Base-by-base conservation (phyloP, 2,888 invertebrate genomes). In the Hypomecis punctinalis region DNA sequence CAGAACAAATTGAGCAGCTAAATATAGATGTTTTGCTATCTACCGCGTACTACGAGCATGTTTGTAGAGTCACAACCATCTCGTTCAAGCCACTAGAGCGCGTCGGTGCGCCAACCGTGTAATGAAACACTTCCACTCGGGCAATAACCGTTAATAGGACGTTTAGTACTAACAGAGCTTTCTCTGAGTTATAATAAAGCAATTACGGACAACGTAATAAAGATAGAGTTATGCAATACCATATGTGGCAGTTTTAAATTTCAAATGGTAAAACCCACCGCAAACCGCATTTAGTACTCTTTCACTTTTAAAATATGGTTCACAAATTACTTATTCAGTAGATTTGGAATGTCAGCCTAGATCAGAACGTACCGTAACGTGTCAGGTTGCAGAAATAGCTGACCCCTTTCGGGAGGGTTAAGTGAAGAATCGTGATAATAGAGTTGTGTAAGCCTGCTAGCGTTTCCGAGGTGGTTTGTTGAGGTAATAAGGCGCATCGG, bases 71-170 rank as follows among this genome's bases (percentile, higher is more conserved):
- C 83, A 78, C 81, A 86, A 82, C 83, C 77, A 86, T 87, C 88
- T 89, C 82, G 86, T 90, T 86, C 86, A 80, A 83, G 72, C 73
- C 86, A 88, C 74, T 83, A 83, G 86, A 89, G 90, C 90, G 86
- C 81, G 83, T 80, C 83, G 76, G 74, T 74, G 81, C 83, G 79
- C 84, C 83, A 73, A 86, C 82, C 92, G 88, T 91, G 88, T 89
- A 91, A 91, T 91, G 88, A 88, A 87, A 88, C 89, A 89, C 89
- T 90, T 89, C 90, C 89, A 91, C 86, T 86, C 81, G 80, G 84
- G 85, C 86, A 88, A 85, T 85, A 88, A 89, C 89, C 86, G 86
- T 89, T 88, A 86, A 87, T 87, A 83, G 80, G 82, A 85, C 86
- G 85, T 88, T 57, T 80, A 82, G 74, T 79, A 79, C 79, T 80